Evolutionary conservation across 2,888 invertebrate genomes (phyloP).

Genomic region (Dryadula phaetusa): DNA sequence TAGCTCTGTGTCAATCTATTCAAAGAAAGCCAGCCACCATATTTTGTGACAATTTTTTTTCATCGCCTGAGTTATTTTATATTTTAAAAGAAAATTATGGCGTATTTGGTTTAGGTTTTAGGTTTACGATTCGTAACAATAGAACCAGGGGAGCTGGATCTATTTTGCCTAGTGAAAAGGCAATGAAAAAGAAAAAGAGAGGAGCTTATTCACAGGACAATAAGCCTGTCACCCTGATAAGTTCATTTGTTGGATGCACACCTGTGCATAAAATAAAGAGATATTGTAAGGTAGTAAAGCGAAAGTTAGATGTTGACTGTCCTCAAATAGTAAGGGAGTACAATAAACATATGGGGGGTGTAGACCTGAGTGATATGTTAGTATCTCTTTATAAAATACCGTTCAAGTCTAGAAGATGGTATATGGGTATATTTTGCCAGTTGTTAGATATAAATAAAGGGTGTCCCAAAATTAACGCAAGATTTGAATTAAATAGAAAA

Average conservation of each 20-base stretch:
- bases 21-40: conserved; percentile 36
- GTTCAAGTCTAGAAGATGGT: conserved; percentile 50
- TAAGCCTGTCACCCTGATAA: conserved; percentile 49
- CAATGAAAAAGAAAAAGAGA: conserved; percentile 47
- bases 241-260: conserved; percentile 48
- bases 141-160: conserved; percentile 40
- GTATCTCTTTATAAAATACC: conserved; percentile 44
- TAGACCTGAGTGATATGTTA: conserved; percentile 49
- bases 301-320: conserved; percentile 47
- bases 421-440: conserved; percentile 49
- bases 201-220: conserved; percentile 46
- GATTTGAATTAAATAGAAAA: too few relatives aligned
- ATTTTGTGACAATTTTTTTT: conserved; percentile 44
- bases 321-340: conserved; percentile 50
- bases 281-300: conserved; percentile 48
- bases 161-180: conserved; percentile 46
- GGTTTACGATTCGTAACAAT: conserved; percentile 45
- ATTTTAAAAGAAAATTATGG: conserved; percentile 44
- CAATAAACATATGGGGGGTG: too few relatives aligned
- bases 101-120: conserved; percentile 47
- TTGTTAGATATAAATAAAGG: conserved; percentile 44
- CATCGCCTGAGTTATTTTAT: conserved; percentile 42
- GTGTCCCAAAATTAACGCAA: too few relatives aligned
- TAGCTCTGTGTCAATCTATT: conserved; percentile 43
- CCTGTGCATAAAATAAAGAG: conserved; percentile 47